Percentiles rank a stretch among this genome's conserved stretches.
Conservation (phyloP, 2,797 vertebrate genomes). For the Denticeps clupeoides region DNA sequence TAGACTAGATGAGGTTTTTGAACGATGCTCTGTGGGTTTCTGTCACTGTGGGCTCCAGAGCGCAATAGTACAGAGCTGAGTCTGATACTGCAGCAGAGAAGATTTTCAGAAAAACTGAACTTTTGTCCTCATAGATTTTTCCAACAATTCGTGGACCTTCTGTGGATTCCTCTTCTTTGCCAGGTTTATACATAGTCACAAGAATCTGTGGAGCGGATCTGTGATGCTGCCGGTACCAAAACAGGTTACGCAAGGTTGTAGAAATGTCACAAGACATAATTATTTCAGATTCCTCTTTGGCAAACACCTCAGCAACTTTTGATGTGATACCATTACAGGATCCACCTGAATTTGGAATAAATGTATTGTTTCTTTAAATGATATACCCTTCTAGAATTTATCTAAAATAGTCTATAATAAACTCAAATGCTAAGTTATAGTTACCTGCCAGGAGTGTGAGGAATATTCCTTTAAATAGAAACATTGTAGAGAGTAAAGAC, state of each 20-base stretch:
- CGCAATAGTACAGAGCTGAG: slow-evolving; percentile 19
- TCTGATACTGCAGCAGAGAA: slow-evolving; percentile 8
- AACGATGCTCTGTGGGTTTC: slow-evolving; percentile 4
- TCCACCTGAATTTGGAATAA: not conserved
- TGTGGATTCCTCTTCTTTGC: not conserved
- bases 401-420: no score
- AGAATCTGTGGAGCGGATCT: slow-evolving; percentile 6
- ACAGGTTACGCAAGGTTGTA: slow-evolving; percentile 2
- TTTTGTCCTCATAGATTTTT: slow-evolving; percentile 1
- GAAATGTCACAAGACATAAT: slow-evolving; percentile 15
- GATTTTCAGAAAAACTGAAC: slow-evolving; percentile 1
- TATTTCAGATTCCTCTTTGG: not conserved
- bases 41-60: slow-evolving; percentile 19
- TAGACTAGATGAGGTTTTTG: not conserved
- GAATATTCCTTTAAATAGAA: no score
- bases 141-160: slow-evolving; percentile 1
- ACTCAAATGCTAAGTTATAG: no score
- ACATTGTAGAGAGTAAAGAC: no score
- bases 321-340: not conserved
- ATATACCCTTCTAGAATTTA: no score
- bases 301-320: not conserved
- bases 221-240: slow-evolving; percentile 19
- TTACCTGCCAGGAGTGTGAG: no score
- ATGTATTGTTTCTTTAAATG: no score
- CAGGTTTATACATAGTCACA: not conserved